A percentile compares a stretch with the other conserved stretches of the same genome.
These are phyloP conservation scores for Potorous gilbertii DNA, from an alignment of 2,797 vertebrate genomes.

Conservation along the genomic window DNA sequence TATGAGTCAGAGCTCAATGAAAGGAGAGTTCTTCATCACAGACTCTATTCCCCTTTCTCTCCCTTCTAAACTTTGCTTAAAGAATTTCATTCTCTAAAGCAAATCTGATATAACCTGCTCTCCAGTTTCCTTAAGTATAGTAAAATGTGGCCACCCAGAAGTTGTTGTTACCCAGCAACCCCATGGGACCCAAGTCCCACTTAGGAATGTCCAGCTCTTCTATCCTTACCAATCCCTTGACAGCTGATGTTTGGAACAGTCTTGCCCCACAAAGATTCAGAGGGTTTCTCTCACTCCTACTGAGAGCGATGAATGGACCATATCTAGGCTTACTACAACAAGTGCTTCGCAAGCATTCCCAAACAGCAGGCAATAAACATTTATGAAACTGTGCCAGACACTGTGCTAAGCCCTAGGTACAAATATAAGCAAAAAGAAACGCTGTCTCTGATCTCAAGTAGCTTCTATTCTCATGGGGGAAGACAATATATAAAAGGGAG, in stretches of 20 bases:
- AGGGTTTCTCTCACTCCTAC: background rate
- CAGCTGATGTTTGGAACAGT: background rate
- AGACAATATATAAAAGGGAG: background rate
- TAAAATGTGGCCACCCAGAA: background rate
- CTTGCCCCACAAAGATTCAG: background rate
- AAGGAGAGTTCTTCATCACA: background rate
- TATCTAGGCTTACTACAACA: background rate
- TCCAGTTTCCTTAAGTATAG: background rate
- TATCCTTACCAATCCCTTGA: background rate
- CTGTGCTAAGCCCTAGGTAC: background rate
- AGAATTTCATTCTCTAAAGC: background rate
- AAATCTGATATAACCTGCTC: background rate
- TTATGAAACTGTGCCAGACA: background rate
- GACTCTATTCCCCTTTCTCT: background rate
- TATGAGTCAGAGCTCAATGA: background rate
- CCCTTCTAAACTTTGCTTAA: background rate
- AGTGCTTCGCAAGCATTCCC: background rate
- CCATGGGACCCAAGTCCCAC: background rate
- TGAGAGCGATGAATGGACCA: background rate
- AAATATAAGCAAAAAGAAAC: background rate
- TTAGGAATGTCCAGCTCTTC: background rate
- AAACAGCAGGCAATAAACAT: background rate
- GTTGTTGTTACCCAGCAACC: background rate
- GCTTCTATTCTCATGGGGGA: background rate
- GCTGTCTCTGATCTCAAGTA: background rate